A percentile compares a stretch with the other conserved stretches of the same genome.
Evolutionary conservation across 2,113 vertebrate species (phyloP).

Genomic region (Tupaia chinensis): DNA sequence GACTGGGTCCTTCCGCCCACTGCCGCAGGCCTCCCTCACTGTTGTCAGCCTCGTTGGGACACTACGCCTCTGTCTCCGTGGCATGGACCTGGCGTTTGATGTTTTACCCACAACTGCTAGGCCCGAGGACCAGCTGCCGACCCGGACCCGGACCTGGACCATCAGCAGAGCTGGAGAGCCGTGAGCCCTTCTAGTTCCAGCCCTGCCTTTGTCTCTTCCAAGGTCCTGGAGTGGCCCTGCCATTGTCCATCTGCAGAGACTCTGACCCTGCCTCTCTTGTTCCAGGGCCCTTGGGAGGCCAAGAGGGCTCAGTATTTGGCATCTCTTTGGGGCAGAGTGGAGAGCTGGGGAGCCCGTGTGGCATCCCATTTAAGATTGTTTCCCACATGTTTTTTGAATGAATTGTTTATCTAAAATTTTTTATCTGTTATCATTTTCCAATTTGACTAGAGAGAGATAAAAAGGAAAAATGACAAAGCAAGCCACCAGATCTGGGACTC

Average conservation of each 20-base stretch:
- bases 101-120: neutral
- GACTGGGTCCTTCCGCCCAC: neutral
- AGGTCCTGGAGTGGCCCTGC: neutral
- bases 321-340: neutral
- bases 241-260: neutral
- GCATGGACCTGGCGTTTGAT: too few relatives aligned
- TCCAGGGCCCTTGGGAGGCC: neutral
- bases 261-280: neutral
- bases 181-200: neutral
- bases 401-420: too few relatives aligned
- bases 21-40: neutral
- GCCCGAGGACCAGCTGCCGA: neutral
- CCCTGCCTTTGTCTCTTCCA: neutral
- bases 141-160: too few relatives aligned
- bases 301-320: neutral
- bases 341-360: rapidly evolving
- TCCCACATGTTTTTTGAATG: neutral
- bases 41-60: neutral
- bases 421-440: too few relatives aligned
- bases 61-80: too few relatives aligned
- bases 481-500: too few relatives aligned
- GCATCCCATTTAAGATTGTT: neutral
- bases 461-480: too few relatives aligned
- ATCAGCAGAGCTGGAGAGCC: neutral
- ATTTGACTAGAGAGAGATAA: too few relatives aligned